A percentile compares a stretch with the other conserved stretches of the same genome.
These are phyloP conservation scores for Belonocnema kinseyi DNA, from an alignment of 1,140 invertebrate genomes.

Conservation along the genomic window DNA sequence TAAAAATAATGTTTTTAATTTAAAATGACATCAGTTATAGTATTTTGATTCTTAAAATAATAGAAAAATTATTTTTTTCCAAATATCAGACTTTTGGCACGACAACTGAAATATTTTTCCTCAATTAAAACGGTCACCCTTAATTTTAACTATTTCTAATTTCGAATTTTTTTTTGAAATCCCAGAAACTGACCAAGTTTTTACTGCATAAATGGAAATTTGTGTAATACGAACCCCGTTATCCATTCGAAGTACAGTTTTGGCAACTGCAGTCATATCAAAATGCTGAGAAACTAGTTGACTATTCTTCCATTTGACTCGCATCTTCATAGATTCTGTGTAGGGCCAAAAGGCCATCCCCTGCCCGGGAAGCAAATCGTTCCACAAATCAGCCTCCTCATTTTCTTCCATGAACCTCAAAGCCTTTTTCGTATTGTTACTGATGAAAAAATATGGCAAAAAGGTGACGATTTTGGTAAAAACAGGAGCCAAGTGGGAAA, in stretches of 20 bases:
- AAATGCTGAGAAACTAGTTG: slow-evolving; percentile 87
- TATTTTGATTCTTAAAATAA: too few relatives aligned
- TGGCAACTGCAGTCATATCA: slow-evolving; percentile 81
- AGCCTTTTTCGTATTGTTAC: slow-evolving; percentile 83
- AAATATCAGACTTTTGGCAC: too few relatives aligned
- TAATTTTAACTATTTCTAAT: too few relatives aligned
- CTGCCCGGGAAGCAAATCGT: slow-evolving; percentile 83
- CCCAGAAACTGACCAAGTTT: neutral
- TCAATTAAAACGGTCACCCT: too few relatives aligned
- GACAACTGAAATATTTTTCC: too few relatives aligned
- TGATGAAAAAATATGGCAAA: slow-evolving; percentile 88
- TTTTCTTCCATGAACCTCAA: slow-evolving; percentile 91
- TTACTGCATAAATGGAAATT: slow-evolving; percentile 11
- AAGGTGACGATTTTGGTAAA: slow-evolving; percentile 91
- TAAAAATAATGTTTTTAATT: too few relatives aligned
- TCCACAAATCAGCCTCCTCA: slow-evolving; percentile 88
- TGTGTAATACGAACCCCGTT: slow-evolving; percentile 81
- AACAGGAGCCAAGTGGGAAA: slow-evolving; percentile 81
- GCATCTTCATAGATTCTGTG: slow-evolving; percentile 87
- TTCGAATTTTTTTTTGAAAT: neutral
- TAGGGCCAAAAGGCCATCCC: slow-evolving; percentile 88
- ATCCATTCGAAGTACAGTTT: slow-evolving; percentile 88
- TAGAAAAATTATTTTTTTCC: too few relatives aligned
- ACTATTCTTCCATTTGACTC: slow-evolving; percentile 86
- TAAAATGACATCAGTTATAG: too few relatives aligned